phyloP scores from a whole-genome alignment of 92 coral and sea anemone genomes.

The Paramuricea clavata region DNA sequence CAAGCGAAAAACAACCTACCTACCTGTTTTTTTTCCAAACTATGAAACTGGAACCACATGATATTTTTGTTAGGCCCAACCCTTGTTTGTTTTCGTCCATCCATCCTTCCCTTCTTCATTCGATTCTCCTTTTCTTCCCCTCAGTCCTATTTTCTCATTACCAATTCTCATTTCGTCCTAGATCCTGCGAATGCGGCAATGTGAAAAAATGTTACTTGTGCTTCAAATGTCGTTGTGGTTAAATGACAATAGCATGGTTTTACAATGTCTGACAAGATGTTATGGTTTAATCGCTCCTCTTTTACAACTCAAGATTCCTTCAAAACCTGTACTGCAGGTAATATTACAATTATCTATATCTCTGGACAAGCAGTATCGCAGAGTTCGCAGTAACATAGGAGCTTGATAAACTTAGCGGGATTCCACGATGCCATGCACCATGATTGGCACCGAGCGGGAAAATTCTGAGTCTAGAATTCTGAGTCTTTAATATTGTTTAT shows the following conservation, averaged over 20 bases:
- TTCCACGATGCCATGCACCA: background rate
- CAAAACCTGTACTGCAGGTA: conserved; percentile 70
- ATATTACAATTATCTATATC: background rate
- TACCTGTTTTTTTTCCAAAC: too few species aligned
- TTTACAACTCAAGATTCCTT: conserved; percentile 87
- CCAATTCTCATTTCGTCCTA: background rate
- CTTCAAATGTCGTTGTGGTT: conserved; percentile 93
- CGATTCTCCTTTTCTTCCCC: too few species aligned
- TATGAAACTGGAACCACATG: too few species aligned
- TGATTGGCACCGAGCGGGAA: too few species aligned
- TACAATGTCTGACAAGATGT: conserved; percentile 91
- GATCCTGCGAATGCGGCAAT: conserved; percentile 87
- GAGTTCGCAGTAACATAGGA: too few species aligned
- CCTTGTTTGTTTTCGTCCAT: too few species aligned
- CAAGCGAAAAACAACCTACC: too few species aligned
- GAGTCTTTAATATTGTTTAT: background rate
- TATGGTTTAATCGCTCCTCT: conserved; percentile 93
- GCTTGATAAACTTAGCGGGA: too few species aligned
- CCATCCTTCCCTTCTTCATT: too few species aligned
- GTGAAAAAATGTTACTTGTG: conserved; percentile 87
- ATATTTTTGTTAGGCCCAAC: too few species aligned
- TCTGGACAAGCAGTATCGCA: background rate
- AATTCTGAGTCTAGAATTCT: too few species aligned
- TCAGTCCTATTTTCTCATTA: background rate
- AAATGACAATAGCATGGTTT: conserved; percentile 85